Percentiles rank a stretch among this genome's conserved stretches.
phyloP scores from a whole-genome alignment of 2,888 invertebrate genomes.

The Stomorhina lunata region DNA sequence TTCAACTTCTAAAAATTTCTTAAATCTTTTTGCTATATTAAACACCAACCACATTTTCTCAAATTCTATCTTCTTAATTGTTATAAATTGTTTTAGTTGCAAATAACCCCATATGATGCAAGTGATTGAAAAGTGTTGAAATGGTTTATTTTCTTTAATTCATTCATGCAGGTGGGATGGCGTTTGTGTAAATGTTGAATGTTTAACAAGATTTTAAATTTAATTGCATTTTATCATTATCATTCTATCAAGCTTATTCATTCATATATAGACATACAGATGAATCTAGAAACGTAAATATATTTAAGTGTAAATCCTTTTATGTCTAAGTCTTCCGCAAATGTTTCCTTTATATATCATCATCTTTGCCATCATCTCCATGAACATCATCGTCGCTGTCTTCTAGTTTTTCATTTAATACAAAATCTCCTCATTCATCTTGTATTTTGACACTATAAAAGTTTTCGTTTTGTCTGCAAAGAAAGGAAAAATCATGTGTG shows the following conservation, averaged over 20 bases:
- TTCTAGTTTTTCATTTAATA: slow-evolving; percentile 30
- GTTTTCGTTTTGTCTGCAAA: slow-evolving; percentile 22
- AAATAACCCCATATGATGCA: neutral
- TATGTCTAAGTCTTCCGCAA: neutral
- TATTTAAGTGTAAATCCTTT: neutral
- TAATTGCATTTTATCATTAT: slow-evolving; percentile 53
- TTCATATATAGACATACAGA: neutral
- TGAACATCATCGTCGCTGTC: slow-evolving; percentile 9
- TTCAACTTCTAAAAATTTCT: neutral
- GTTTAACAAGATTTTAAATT: slow-evolving; percentile 30
- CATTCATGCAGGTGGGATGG: slow-evolving; percentile 1
- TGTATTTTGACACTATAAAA: slow-evolving; percentile 40
- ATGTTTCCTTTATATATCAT: neutral
- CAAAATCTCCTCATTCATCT: slow-evolving; percentile 35
- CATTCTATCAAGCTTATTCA: neutral
- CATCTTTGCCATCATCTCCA: neutral
- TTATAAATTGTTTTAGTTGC: slow-evolving; percentile 16
- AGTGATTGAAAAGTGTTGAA: slow-evolving; percentile 27
- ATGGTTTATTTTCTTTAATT: slow-evolving; percentile 24
- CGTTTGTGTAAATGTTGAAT: neutral
- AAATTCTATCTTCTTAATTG: neutral
- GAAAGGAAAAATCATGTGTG: neutral
- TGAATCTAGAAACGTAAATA: neutral
- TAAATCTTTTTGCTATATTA: neutral
- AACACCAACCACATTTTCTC: slow-evolving; percentile 10